Evolutionary conservation across 1,140 invertebrate genomes (phyloP).

Genomic region (roundworm (Caenorhabditis elegans)): WBcel235 BX284605.5:11629501-11630000

Average conservation of each 20-base stretch:
- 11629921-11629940: background rate
- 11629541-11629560: constrained; percentile 10
- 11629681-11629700: constrained; percentile 13
- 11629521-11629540: constrained; percentile 26
- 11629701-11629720: background rate
- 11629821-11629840: background rate
- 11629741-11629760: constrained; percentile 17
- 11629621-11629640: constrained; percentile 16
- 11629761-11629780: background rate
- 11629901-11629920: constrained; percentile 15
- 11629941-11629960: too few species aligned
- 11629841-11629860: background rate
- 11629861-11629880: constrained; percentile 6
- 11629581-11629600: constrained; percentile 19
- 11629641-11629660: constrained; percentile 26
- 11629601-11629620: background rate
- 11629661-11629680: constrained; percentile 14
- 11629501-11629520: constrained; percentile 29
- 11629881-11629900: background rate
- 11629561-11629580: constrained; percentile 23
- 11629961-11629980: too few species aligned
- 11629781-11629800: constrained; percentile 24
- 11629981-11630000: too few species aligned
- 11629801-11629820: constrained; percentile 18
- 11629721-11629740: constrained; percentile 28